Percentiles rank a stretch among this genome's conserved stretches.
These are phyloP conservation scores for Petroica traversi DNA, from an alignment of 2,113 vertebrate genomes.

Conservation along the genomic window DNA sequence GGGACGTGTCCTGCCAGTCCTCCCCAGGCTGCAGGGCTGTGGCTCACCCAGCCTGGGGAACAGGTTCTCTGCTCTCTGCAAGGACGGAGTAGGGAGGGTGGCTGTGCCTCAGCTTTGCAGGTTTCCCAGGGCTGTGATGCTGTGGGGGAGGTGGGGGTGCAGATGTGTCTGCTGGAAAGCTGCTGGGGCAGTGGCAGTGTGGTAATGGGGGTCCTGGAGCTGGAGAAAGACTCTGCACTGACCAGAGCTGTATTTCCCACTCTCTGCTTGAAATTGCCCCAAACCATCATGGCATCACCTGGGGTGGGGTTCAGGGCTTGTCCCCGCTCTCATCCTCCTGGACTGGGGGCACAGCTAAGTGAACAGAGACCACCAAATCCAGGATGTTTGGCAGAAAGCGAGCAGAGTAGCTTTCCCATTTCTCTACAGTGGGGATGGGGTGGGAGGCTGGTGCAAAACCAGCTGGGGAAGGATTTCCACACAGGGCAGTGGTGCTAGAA, in stretches of 20 bases:
- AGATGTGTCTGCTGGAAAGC: neutral
- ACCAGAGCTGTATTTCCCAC: neutral
- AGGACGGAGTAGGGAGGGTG: neutral
- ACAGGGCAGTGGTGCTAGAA: accelerated
- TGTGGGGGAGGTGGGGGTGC: neutral
- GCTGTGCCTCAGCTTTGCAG: neutral
- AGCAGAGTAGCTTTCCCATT: neutral
- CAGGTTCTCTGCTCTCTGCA: neutral
- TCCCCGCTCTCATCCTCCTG: neutral
- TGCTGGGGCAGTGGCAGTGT: neutral
- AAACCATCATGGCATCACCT: accelerated
- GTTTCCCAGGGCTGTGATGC: neutral
- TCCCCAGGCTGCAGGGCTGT: neutral
- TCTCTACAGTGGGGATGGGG: neutral
- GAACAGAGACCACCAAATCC: neutral
- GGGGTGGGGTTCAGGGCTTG: neutral
- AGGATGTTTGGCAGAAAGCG: neutral
- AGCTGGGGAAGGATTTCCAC: accelerated
- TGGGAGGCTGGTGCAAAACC: neutral
- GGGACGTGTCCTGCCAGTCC: neutral
- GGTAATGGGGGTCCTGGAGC: neutral
- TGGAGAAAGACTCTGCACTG: neutral
- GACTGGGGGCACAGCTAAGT: accelerated
- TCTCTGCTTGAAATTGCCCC: neutral
- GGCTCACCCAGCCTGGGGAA: slow-evolving; percentile 32